phyloP scores from a whole-genome alignment of 2,888 invertebrate genomes.

The Agriopis marginaria region DNA sequence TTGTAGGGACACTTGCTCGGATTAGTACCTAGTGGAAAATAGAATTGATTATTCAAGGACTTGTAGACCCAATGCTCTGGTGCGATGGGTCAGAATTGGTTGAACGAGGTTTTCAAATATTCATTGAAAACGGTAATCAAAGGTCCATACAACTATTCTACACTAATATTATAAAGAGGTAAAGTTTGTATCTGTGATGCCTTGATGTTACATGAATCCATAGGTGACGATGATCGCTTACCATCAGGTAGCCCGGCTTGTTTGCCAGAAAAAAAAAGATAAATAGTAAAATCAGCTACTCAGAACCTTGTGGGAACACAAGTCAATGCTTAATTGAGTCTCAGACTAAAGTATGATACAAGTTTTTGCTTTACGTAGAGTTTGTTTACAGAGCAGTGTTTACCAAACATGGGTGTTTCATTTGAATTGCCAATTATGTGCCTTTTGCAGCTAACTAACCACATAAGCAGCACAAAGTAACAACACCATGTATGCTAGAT shows the following conservation, averaged over 20 bases:
- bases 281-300: too few relatives aligned
- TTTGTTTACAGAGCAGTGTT: conserved; percentile 35
- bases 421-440: conserved; percentile 26
- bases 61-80: conserved; percentile 9
- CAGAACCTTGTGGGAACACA: too few relatives aligned
- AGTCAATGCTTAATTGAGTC: too few relatives aligned
- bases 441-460: conserved; percentile 6
- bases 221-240: too few relatives aligned
- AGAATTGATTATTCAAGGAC: conserved; percentile 19
- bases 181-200: too few relatives aligned
- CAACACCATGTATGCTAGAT: neutral
- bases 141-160: neutral
- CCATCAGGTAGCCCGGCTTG: too few relatives aligned
- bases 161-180: too few relatives aligned
- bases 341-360: neutral
- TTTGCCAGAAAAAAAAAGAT: too few relatives aligned
- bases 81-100: neutral
- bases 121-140: neutral
- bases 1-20: conserved; percentile 42
- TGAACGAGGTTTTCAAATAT: neutral
- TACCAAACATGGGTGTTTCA: conserved; percentile 32
- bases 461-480: neutral
- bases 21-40: conserved; percentile 26
- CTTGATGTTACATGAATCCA: too few relatives aligned
- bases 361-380: conserved; percentile 25